phyloP scores from a whole-genome alignment of 2,888 invertebrate species.

The Pheosia gnoma region DNA sequence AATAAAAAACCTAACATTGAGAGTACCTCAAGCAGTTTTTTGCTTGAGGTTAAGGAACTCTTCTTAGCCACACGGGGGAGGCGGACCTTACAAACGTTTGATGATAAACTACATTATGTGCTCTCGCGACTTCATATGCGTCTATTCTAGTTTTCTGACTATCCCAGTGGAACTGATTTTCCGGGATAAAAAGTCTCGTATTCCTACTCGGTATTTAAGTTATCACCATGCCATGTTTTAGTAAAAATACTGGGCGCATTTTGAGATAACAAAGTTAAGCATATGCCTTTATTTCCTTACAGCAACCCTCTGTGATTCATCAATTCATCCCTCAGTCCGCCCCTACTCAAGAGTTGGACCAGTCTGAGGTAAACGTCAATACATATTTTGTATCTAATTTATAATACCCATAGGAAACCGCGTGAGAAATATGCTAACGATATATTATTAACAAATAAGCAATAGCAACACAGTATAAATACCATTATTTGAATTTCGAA shows the following conservation, averaged over 20 bases:
- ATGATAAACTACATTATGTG: slow-evolving; percentile 3
- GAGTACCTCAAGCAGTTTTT: slow-evolving; percentile 47
- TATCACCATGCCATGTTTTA: too few species aligned
- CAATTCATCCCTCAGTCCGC: slow-evolving; percentile 78
- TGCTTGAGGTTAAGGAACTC: slow-evolving; percentile 57
- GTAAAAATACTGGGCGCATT: not conserved
- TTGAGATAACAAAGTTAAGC: not conserved
- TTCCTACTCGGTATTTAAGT: too few species aligned
- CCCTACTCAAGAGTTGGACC: slow-evolving; percentile 77
- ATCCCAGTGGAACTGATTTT: too few species aligned
- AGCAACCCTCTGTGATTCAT: slow-evolving; percentile 72
- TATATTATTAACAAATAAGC: too few species aligned
- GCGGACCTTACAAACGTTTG: slow-evolving; percentile 28
- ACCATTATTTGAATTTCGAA: slow-evolving; percentile 1
- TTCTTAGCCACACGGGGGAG: slow-evolving; percentile 46
- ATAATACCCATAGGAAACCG: too few species aligned
- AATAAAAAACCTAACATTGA: slow-evolving; percentile 27
- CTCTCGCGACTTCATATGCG: too few species aligned
- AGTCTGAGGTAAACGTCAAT: slow-evolving; percentile 65
- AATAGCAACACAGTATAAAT: not conserved
- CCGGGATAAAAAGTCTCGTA: too few species aligned
- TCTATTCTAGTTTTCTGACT: too few species aligned
- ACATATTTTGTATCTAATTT: not conserved
- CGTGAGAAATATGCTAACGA: too few species aligned
- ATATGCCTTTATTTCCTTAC: slow-evolving; percentile 14